These are phyloP conservation scores for Arizona elegans DNA, from an alignment of 2,113 vertebrate species.

Conservation along the genomic window DNA sequence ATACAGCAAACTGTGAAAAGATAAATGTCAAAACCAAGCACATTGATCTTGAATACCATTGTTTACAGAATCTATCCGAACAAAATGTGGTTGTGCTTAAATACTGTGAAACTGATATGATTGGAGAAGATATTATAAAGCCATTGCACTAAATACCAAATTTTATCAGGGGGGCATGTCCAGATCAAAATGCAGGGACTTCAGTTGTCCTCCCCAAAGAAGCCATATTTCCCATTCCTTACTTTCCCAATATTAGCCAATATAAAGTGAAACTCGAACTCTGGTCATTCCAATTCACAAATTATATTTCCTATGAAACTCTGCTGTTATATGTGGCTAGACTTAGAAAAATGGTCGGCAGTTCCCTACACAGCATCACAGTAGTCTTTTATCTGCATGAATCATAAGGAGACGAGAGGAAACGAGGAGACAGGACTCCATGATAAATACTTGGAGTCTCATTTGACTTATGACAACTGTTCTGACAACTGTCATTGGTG, in stretches of 20 bases:
- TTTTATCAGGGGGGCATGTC: too few species aligned
- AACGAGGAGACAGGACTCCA: not conserved
- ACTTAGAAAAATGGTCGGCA: not conserved
- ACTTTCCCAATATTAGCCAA: not conserved
- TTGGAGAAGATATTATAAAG: too few species aligned
- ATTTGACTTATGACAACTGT: not conserved
- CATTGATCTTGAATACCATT: too few species aligned
- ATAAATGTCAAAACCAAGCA: too few species aligned
- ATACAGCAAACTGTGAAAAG: too few species aligned
- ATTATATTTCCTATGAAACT: not conserved
- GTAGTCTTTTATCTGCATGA: not conserved
- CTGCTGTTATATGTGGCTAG: not conserved
- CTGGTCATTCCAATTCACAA: not conserved
- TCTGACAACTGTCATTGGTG: not conserved
- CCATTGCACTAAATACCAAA: too few species aligned
- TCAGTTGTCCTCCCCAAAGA: too few species aligned
- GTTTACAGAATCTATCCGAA: too few species aligned
- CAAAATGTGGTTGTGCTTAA: too few species aligned
- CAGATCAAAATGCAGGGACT: too few species aligned
- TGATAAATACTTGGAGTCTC: not conserved
- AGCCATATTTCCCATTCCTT: not conserved
- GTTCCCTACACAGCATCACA: not conserved
- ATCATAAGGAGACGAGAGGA: not conserved
- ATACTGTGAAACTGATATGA: too few species aligned
- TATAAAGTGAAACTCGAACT: not conserved